A percentile compares a stretch with the other conserved stretches of the same genome.
Evolutionary conservation across 2,113 vertebrate genomes (phyloP).

Genomic region (Nyctibius bracteatus): DNA sequence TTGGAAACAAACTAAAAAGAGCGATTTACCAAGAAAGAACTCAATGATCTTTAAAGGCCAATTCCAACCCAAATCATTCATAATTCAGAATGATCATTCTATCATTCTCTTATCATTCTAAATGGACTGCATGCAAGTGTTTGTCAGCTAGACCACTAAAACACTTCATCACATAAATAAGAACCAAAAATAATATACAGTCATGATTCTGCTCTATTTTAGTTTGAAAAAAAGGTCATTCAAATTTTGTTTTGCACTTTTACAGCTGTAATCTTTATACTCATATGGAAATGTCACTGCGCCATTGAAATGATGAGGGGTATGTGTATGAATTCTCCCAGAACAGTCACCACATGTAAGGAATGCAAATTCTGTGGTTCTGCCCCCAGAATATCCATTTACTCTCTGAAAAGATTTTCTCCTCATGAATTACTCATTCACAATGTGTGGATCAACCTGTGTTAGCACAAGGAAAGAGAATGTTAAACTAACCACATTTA

Average conservation of each 20-base stretch:
- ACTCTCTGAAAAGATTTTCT: neutral
- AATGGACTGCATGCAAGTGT: neutral
- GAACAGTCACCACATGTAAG: neutral
- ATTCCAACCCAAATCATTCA: neutral
- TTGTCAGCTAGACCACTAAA: neutral
- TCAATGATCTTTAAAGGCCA: neutral
- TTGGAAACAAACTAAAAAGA: neutral
- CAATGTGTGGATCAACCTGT: neutral
- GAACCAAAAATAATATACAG: neutral
- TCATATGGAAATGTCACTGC: neutral
- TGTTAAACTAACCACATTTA: neutral
- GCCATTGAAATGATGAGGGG: neutral
- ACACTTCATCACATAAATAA: neutral
- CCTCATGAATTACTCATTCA: neutral
- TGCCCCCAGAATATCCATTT: neutral
- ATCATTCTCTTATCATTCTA: neutral
- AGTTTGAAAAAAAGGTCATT: neutral
- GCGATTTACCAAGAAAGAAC: fast-evolving
- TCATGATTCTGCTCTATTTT: neutral
- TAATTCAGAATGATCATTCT: neutral
- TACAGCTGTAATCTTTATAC: neutral
- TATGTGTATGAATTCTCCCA: neutral
- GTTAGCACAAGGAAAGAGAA: neutral
- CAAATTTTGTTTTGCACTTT: neutral
- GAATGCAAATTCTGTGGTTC: neutral